Percentiles rank a stretch among this genome's conserved stretches.
Evolutionary conservation across 2,113 vertebrate species (phyloP).

Genomic region (Nanger granti): DNA sequence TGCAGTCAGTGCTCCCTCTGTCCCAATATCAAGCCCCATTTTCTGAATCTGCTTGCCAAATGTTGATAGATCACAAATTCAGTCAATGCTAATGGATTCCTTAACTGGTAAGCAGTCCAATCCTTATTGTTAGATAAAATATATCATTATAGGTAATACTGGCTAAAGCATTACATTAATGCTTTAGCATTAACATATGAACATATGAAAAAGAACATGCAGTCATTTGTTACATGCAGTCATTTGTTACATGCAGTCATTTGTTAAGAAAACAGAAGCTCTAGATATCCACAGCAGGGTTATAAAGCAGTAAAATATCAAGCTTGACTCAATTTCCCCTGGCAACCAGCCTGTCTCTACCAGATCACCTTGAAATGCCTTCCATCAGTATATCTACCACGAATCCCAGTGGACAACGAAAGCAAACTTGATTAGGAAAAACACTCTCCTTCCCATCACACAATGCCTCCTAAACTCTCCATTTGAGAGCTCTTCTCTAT

Average conservation of each 20-base stretch:
- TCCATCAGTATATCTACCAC: neutral
- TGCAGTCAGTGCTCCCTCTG: neutral
- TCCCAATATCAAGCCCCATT: neutral
- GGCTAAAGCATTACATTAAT: neutral
- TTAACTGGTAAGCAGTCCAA: neutral
- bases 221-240: neutral
- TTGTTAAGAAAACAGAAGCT: neutral
- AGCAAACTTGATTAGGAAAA: neutral
- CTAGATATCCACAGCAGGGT: neutral
- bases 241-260: neutral
- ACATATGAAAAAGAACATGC: neutral
- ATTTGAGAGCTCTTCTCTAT: neutral
- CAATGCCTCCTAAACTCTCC: neutral
- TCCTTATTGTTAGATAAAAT: neutral
- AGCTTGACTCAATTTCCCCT: neutral
- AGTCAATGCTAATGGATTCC: neutral
- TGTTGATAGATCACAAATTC: neutral
- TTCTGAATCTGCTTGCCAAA: neutral
- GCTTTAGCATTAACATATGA: neutral
- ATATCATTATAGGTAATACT: neutral
- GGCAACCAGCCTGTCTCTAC: neutral
- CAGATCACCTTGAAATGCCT: neutral
- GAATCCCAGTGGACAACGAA: neutral
- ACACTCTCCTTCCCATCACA: neutral
- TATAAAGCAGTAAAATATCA: neutral